Conservation (phyloP, 2,113 vertebrate genomes). For the Mastomys coucha region DNA sequence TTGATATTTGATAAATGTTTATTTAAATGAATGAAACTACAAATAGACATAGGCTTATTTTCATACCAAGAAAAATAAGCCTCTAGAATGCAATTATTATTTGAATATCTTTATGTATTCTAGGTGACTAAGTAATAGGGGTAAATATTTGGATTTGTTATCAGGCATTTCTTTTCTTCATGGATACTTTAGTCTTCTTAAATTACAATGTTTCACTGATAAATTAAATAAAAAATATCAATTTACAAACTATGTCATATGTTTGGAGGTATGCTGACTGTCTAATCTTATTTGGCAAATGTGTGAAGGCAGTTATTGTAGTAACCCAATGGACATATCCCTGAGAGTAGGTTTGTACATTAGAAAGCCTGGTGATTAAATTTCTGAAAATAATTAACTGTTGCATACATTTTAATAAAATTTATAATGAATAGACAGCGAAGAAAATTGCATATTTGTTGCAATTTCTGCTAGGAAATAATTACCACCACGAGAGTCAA, state of each 20-base stretch:
- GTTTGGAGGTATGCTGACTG: neutral
- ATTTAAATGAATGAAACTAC: slow-evolving; percentile 55
- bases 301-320: neutral
- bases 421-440: neutral
- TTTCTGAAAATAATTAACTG: neutral
- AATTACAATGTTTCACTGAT: neutral
- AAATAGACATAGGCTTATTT: slow-evolving; percentile 50
- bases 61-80: slow-evolving; percentile 12
- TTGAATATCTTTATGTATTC: slow-evolving; percentile 58
- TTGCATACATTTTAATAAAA: neutral
- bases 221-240: neutral
- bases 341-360: neutral
- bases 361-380: neutral
- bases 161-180: neutral
- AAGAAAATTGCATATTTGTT: neutral
- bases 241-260: neutral
- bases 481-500: neutral
- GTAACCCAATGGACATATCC: neutral
- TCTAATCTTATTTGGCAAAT: neutral
- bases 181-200: slow-evolving; percentile 6
- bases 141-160: slow-evolving; percentile 50
- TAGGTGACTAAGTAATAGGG: neutral
- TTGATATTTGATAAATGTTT: slow-evolving; percentile 58
- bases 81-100: slow-evolving; percentile 34
- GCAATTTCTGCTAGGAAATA: neutral